These are phyloP conservation scores for Lumbricus terrestris DNA, from an alignment of 2,888 invertebrate genomes.

Conservation along the genomic window DNA sequence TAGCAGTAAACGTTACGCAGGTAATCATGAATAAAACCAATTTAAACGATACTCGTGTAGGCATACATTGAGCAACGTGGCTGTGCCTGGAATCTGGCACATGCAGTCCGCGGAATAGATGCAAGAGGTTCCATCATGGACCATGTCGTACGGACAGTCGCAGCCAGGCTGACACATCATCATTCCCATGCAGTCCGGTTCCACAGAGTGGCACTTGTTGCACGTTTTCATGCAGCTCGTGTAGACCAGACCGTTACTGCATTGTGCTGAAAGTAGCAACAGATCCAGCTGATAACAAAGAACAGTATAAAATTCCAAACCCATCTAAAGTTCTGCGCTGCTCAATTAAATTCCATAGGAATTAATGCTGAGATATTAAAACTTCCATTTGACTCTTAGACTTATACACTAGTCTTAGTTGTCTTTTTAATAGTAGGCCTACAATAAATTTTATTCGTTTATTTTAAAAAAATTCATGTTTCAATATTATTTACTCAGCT, in stretches of 20 bases:
- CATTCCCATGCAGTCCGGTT: conserved; percentile 23
- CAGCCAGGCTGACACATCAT: conserved; percentile 24
- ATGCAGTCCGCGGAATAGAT: conserved; percentile 23
- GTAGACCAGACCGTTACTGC: conserved; percentile 9
- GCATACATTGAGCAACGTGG: background rate
- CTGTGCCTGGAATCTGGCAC: conserved; percentile 14
- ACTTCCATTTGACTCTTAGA: background rate
- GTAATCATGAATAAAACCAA: background rate
- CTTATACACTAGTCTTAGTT: background rate
- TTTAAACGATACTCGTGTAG: background rate
- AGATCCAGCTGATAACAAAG: background rate
- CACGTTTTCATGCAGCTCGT: conserved; percentile 32
- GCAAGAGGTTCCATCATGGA: conserved; percentile 25
- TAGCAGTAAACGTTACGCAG: background rate
- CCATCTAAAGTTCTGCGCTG: background rate
- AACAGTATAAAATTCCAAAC: background rate
- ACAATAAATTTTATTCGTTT: background rate
- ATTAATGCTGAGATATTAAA: background rate
- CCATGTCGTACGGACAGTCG: conserved; percentile 24
- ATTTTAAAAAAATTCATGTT: background rate
- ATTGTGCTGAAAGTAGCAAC: background rate
- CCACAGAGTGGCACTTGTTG: conserved; percentile 27
- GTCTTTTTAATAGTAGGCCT: background rate
- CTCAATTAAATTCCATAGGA: background rate
- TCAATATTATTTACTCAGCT: too few relatives aligned